Base-by-base conservation (phyloP, 2,113 vertebrate species). In the Bujurquina vittata region DNA sequence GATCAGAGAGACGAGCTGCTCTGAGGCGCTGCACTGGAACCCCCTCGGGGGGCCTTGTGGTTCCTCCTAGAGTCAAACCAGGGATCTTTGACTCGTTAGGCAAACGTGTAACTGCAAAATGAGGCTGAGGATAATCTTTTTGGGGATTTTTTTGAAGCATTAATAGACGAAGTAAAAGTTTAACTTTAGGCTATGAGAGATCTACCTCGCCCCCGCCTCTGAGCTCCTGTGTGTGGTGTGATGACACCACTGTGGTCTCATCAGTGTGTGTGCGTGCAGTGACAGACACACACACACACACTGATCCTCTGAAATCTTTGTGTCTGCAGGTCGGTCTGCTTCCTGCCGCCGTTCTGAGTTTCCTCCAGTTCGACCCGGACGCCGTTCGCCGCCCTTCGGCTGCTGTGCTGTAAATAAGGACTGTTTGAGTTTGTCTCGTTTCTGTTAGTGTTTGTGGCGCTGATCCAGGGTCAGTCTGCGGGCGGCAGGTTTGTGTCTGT, bases 321-420 rank as follows among this genome's bases (percentile, higher is more conserved):
- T 75, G 9, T 65, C n/a, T n/a, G n/a, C n/a, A n/a, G 85, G 81
- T 80, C 20, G 20, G 7, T 31, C 43, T 88, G 91, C 87, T 69
- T 67, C 54, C 46, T n/a, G 67, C 67, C 20, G 65, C 17, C 7
- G 23, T 69, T 69, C 23, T 49, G 9, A 26, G 17, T 12, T 72
- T 54, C 46, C 15, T 49, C 40, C 17, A 0, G 17, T 72, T 52
- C n/a, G 23, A 31, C 17, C 46, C 2, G 10, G 46, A 72, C 3
- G 17, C 52, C 3, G 26, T n/a, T 20, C 52, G 3, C 20, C 52
- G 20, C 10, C 55, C n/a, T 4, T 23, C 65, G 4, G 67, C 46
- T n/a, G 65, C 65, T 52, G 23, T 31, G 65, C 20, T 72, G 78
- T 75, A 82, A 75, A 65, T 65, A 63, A 35, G n/a, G 26, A 10